Evolutionary conservation across 2,888 invertebrate genomes (phyloP).

Genomic region (Dicyrtomina minuta): DNA sequence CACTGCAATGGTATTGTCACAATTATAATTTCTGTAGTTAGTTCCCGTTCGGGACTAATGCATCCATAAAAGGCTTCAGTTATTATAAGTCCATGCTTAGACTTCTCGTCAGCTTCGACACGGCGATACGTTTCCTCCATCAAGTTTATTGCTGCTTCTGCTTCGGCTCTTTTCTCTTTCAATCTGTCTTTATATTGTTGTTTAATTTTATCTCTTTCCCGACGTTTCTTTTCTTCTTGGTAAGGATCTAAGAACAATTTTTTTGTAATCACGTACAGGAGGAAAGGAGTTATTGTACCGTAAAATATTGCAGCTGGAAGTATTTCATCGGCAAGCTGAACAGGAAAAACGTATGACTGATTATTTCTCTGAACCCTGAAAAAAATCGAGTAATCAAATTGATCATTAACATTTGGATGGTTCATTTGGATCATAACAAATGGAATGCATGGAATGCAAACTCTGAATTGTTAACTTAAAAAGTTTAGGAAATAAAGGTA

Average conservation of each 20-base stretch:
- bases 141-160: slow-evolving; percentile 79
- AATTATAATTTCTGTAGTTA: slow-evolving; percentile 68
- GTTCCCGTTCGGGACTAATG: slow-evolving; percentile 53
- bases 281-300: slow-evolving; percentile 82
- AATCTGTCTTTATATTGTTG: slow-evolving; percentile 75
- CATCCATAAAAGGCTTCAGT: slow-evolving; percentile 79
- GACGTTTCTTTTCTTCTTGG: slow-evolving; percentile 71
- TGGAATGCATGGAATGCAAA: too few relatives aligned
- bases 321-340: slow-evolving; percentile 86
- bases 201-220: slow-evolving; percentile 78
- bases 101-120: slow-evolving; percentile 77
- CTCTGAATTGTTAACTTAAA: too few relatives aligned
- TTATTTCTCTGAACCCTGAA: slow-evolving; percentile 78
- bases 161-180: slow-evolving; percentile 77
- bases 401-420: too few relatives aligned
- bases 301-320: slow-evolving; percentile 89
- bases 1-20: slow-evolving; percentile 95
- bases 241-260: slow-evolving; percentile 84
- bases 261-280: slow-evolving; percentile 78
- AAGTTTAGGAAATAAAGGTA: too few relatives aligned
- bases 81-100: slow-evolving; percentile 80
- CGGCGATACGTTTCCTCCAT: slow-evolving; percentile 89
- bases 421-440: too few relatives aligned
- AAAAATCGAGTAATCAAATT: slow-evolving; percentile 33
- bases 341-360: slow-evolving; percentile 84